phyloP scores from a whole-genome alignment of 2,888 invertebrate species.

The Steromphala cineraria region DNA sequence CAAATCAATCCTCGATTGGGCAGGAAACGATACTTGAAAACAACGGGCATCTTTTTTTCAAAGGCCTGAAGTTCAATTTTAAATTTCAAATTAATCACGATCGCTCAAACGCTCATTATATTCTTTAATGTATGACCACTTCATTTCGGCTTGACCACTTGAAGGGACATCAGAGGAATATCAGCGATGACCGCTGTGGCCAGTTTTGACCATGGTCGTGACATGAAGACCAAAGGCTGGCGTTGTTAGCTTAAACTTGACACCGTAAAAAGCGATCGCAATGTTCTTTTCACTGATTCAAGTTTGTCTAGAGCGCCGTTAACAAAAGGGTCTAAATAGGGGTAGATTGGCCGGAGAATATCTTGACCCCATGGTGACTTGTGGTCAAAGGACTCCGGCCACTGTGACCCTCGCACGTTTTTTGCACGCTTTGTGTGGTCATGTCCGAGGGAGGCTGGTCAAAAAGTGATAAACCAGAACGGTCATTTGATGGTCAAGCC shows the following conservation, averaged over 20 bases:
- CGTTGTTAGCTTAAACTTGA: constrained; percentile 8
- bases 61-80: background rate
- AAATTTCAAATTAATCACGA: constrained; percentile 4
- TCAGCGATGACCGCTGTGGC: background rate
- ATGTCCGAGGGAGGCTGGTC: background rate
- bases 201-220: constrained; percentile 1
- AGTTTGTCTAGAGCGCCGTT: background rate
- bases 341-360: constrained; percentile 10
- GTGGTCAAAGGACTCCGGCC: constrained; percentile 5
- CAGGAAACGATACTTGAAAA: no score
- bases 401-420: constrained; percentile 4
- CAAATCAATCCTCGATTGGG: no score
- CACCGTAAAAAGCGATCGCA: constrained; percentile 7
- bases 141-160: background rate
- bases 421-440: constrained; percentile 20
- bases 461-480: constrained; percentile 1
- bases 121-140: background rate
- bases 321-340: background rate
- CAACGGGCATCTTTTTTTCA: no score
- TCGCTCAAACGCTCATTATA: background rate
- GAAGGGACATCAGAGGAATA: background rate
- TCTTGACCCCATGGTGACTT: constrained; percentile 12
- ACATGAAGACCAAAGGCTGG: constrained; percentile 1
- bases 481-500: constrained; percentile 15
- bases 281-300: constrained; percentile 14